phyloP scores from a whole-genome alignment of 2,888 invertebrate species.

The Sicus ferrugineus region DNA sequence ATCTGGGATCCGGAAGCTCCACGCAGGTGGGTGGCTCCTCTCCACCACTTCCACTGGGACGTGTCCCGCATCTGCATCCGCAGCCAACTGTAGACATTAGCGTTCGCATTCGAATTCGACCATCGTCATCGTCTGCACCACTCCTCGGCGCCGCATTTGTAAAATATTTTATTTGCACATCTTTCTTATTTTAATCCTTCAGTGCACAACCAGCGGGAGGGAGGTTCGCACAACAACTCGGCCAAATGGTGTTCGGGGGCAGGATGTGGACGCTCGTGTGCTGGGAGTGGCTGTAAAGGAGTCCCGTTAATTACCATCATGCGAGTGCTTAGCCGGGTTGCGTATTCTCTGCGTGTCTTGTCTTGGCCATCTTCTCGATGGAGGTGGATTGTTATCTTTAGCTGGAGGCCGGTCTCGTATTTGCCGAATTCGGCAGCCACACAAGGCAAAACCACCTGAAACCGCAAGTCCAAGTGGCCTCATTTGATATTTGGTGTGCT shows the following conservation, averaged over 20 bases:
- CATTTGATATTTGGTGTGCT: too few relatives aligned
- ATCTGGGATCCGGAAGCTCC: not conserved
- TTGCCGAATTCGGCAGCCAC: not conserved
- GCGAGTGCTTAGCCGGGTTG: conserved; percentile 37
- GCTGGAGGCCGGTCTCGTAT: not conserved
- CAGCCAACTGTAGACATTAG: conserved; percentile 3
- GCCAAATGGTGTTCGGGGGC: not conserved
- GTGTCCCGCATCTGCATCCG: conserved; percentile 24
- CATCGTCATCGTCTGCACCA: conserved; percentile 12
- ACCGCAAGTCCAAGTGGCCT: too few relatives aligned
- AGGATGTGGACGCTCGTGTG: not conserved
- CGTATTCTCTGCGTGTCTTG: not conserved
- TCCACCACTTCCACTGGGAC: not conserved
- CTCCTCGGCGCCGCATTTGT: conserved; percentile 42
- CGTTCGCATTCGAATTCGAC: not conserved
- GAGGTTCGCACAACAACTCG: conserved; percentile 9
- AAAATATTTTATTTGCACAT: conserved; percentile 61
- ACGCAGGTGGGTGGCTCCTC: not conserved
- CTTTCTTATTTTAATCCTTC: conserved; percentile 62
- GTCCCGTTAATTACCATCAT: conserved; percentile 56
- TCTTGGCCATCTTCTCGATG: not conserved
- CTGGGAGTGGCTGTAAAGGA: conserved; percentile 51
- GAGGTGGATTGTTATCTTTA: conserved; percentile 10
- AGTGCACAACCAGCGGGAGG: conserved; percentile 44
- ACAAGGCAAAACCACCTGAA: not conserved